phyloP scores from a whole-genome alignment of 2,113 vertebrate genomes.

The Bostrychus sinensis region DNA sequence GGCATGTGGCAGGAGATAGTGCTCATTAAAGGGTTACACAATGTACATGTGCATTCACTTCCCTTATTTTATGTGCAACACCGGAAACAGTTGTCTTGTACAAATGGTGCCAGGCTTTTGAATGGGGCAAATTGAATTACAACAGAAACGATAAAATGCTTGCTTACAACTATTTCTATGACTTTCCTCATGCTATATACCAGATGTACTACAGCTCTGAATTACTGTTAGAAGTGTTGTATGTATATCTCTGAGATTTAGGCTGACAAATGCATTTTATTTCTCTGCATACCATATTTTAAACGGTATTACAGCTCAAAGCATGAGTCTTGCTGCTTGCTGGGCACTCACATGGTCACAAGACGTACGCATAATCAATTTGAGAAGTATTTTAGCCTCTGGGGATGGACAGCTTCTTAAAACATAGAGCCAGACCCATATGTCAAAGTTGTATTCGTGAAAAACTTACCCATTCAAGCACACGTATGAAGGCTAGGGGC shows the following conservation, averaged over 20 bases:
- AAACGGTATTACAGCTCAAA: conserved; percentile 26
- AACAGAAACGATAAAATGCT: background rate
- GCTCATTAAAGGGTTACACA: background rate
- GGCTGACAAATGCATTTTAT: background rate
- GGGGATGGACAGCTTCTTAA: background rate
- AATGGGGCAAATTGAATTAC: background rate
- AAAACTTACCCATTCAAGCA: conserved; percentile 90
- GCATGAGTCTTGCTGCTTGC: conserved; percentile 6
- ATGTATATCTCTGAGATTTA: background rate
- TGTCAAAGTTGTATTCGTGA: conserved; percentile 24
- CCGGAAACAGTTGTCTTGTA: conserved; percentile 40
- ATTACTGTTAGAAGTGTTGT: background rate
- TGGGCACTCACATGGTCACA: conserved; percentile 46
- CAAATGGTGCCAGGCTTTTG: background rate
- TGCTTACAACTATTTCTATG: background rate
- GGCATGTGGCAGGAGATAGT: background rate
- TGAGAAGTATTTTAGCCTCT: background rate
- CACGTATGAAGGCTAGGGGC: conserved; percentile 90
- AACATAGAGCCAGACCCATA: background rate
- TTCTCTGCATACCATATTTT: conserved; percentile 9
- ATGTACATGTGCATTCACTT: conserved; percentile 17
- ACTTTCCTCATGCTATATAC: background rate
- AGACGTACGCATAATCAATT: conserved; percentile 51
- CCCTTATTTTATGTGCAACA: conserved; percentile 11
- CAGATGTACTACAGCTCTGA: background rate